Evolutionary conservation across 2,113 vertebrate species (phyloP), one percentile per base, ranked within the genome.

Genomic region (Aspiorhynchus laticeps): DNA sequence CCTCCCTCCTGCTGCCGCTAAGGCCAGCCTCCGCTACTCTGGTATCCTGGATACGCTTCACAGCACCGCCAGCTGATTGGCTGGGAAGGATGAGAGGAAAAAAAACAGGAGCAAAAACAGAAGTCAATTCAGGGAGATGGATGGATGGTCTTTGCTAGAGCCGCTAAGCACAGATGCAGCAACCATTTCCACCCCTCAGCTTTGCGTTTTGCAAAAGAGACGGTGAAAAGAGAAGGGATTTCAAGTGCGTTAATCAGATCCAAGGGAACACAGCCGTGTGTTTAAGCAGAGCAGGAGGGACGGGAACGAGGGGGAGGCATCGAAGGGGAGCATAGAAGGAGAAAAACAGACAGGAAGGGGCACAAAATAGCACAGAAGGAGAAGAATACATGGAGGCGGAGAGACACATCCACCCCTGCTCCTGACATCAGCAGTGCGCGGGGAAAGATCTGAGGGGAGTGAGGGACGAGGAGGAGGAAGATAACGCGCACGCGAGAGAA

Each of bases 131-230:
- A 92, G 87, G 84, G 88, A 82, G 89, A 90, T 87, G 88, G 91
- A 93, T 92, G 86, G 91, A 93, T 91, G 91, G 56, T 65, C 80
- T 90, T 90, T 92, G 90, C 88, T 83, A 90, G 88, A 88, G 88
- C 88, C 46, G 90, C 88, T 92, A 36, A 5, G 38, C 80, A 87
- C 80, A 84, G 87, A 90, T 87, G 87, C 90, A 89, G 82, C 88
- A 69, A 91, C 83, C 65, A 26, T 17, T 82, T 69, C 43, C 83
- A 46, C 31, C 31, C 67, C 88, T 76, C 85, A 74, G 78, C 78
- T 92, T 86, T 83, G 80, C 41, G 1, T 87, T 84, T 91, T 67
- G 51, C 87, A 93, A 63, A 87, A 89, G 89, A n/a, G 78, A 91
- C 71, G 48, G 67, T 46, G 71, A 41, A 78, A 84, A 73, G 10